These are phyloP conservation scores for Ametastegia equiseti DNA, from an alignment of 2,888 invertebrate genomes.

Conservation along the genomic window DNA sequence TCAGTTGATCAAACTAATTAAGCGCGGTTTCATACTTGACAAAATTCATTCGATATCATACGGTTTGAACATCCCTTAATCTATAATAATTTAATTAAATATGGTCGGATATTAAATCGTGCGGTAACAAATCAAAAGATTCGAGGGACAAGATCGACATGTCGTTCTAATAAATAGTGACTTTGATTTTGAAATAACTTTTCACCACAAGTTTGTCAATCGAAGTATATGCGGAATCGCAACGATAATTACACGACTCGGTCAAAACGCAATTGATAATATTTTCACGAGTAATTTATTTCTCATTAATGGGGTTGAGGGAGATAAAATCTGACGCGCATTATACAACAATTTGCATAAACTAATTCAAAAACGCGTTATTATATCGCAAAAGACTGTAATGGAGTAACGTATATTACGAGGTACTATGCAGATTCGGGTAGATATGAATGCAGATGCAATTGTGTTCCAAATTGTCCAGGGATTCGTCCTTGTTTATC, in stretches of 20 bases:
- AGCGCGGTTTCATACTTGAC: background rate
- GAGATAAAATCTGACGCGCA: no score
- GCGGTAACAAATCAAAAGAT: no score
- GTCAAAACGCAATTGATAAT: no score
- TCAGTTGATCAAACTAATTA: background rate
- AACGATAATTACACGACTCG: no score
- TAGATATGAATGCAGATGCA: conserved; percentile 20
- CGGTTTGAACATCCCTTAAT: background rate
- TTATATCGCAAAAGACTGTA: background rate
- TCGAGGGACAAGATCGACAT: no score
- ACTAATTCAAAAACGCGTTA: background rate
- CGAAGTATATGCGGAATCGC: no score
- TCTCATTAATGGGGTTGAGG: no score
- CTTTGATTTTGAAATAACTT: no score
- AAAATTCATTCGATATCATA: background rate
- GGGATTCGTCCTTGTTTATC: conserved; percentile 24
- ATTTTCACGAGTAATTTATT: no score
- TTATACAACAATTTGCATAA: background rate
- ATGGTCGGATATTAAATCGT: no score
- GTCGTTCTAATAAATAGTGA: no score
- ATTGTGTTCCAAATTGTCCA: conserved; percentile 22
- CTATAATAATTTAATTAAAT: background rate
- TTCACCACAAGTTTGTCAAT: no score
- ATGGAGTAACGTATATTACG: background rate
- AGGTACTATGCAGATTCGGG: background rate